Evolutionary conservation across 2,797 vertebrate species (phyloP).

Genomic region (Oreochromis mossambicus): DNA sequence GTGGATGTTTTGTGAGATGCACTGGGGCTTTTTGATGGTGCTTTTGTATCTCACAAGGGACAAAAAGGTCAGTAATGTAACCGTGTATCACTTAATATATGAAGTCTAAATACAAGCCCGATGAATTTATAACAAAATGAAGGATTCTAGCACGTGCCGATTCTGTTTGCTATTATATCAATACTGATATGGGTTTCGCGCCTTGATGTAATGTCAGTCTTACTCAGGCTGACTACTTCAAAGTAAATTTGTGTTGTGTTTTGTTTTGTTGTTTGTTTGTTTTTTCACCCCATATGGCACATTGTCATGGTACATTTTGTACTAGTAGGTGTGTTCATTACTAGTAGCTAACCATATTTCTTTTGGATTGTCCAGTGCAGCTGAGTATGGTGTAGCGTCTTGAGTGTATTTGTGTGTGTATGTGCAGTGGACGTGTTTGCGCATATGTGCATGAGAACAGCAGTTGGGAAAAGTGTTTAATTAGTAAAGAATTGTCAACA

Average conservation of each 20-base stretch:
- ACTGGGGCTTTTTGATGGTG: slow-evolving; percentile 48
- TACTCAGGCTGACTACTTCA: slow-evolving; percentile 35
- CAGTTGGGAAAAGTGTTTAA: slow-evolving; percentile 38
- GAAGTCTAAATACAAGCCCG: slow-evolving; percentile 61
- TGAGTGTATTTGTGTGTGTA: slow-evolving; percentile 28
- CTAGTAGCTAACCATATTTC: slow-evolving; percentile 63
- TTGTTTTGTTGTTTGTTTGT: not conserved
- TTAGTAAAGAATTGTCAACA: slow-evolving; percentile 38
- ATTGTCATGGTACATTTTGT: slow-evolving; percentile 46
- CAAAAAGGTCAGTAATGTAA: slow-evolving; percentile 72
- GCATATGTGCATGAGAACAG: slow-evolving; percentile 25
- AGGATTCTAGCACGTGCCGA: slow-evolving; percentile 63
- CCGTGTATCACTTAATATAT: slow-evolving; percentile 61
- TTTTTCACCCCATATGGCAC: slow-evolving; percentile 12
- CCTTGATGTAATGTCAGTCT: slow-evolving; percentile 43
- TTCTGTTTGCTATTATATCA: slow-evolving; percentile 40
- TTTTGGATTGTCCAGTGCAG: slow-evolving; percentile 63
- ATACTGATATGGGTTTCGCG: slow-evolving; percentile 20
- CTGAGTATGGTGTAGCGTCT: slow-evolving; percentile 42
- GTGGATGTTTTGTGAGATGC: slow-evolving; percentile 55
- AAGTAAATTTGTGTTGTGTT: slow-evolving; percentile 22
- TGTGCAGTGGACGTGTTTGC: slow-evolving; percentile 17
- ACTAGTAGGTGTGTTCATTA: slow-evolving; percentile 41
- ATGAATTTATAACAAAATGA: slow-evolving; percentile 64
- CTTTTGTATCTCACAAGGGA: slow-evolving; percentile 65